A percentile compares a stretch with the other conserved stretches of the same genome.
phyloP scores from a whole-genome alignment of 1,140 invertebrate species.

The Leptinotarsa undecemlineata region DNA sequence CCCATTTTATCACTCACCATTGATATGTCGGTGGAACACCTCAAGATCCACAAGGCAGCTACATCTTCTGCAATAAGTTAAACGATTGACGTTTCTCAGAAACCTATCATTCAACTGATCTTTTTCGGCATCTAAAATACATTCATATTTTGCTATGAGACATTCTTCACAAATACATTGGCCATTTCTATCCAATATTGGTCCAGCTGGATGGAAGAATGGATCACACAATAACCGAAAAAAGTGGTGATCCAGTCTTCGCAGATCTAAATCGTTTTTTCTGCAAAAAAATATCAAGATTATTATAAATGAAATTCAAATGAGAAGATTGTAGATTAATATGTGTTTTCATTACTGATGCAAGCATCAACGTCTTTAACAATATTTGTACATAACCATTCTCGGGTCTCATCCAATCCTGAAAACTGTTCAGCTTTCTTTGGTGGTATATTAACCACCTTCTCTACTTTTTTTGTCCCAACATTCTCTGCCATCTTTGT shows the following conservation, averaged over 20 bases:
- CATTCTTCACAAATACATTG: constrained; percentile 50
- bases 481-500: too few relatives aligned
- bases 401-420: too few relatives aligned
- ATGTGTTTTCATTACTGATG: too few relatives aligned
- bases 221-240: constrained; percentile 43
- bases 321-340: too few relatives aligned
- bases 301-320: too few relatives aligned
- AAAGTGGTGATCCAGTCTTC: constrained; percentile 41
- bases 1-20: constrained; percentile 30
- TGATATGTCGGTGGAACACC: constrained; percentile 41
- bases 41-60: constrained; percentile 38
- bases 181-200: constrained; percentile 42
- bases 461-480: too few relatives aligned
- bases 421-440: too few relatives aligned
- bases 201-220: constrained; percentile 37
- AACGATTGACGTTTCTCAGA: constrained; percentile 26
- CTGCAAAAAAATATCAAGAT: constrained; percentile 24
- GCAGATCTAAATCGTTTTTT: constrained; percentile 36
- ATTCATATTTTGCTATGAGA: constrained; percentile 41
- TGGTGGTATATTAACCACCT: too few relatives aligned
- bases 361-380: too few relatives aligned
- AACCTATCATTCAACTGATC: constrained; percentile 27
- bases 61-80: constrained; percentile 38
- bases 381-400: too few relatives aligned
- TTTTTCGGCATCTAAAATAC: constrained; percentile 31